phyloP scores from a whole-genome alignment of 2,113 vertebrate genomes.

The Saguinus imperator region DNA sequence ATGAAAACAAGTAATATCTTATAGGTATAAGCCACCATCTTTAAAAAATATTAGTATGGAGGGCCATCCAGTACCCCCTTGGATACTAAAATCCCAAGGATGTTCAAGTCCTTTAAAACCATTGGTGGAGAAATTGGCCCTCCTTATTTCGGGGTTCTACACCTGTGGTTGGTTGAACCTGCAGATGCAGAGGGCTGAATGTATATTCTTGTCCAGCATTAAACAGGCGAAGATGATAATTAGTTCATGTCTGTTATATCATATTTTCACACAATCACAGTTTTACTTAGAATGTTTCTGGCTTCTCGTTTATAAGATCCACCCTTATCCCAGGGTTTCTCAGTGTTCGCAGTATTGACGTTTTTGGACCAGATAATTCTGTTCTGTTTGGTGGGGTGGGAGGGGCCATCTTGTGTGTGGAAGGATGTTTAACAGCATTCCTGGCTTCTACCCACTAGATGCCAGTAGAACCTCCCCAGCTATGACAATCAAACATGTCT shows the following conservation, averaged over 20 bases:
- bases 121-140: neutral
- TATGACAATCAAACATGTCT: neutral
- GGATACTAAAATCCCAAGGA: neutral
- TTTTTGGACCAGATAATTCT: neutral
- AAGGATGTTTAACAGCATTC: neutral
- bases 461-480: neutral
- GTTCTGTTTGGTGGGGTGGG: no score
- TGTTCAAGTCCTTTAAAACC: neutral
- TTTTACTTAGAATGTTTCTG: neutral
- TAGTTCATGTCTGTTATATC: neutral
- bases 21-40: no score
- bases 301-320: neutral
- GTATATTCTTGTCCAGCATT: neutral
- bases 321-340: neutral
- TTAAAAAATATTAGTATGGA: no score
- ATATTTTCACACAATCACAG: neutral
- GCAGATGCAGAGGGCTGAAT: neutral
- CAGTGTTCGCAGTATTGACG: fast-evolving
- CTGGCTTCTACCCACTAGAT: neutral
- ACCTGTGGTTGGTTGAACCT: neutral
- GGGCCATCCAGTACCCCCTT: neutral
- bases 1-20: no score
- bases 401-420: no score
- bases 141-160: neutral
- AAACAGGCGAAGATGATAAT: neutral